Evolutionary conservation across 1,140 invertebrate genomes (phyloP).

Genomic region (Drosophila mojavensis): DNA sequence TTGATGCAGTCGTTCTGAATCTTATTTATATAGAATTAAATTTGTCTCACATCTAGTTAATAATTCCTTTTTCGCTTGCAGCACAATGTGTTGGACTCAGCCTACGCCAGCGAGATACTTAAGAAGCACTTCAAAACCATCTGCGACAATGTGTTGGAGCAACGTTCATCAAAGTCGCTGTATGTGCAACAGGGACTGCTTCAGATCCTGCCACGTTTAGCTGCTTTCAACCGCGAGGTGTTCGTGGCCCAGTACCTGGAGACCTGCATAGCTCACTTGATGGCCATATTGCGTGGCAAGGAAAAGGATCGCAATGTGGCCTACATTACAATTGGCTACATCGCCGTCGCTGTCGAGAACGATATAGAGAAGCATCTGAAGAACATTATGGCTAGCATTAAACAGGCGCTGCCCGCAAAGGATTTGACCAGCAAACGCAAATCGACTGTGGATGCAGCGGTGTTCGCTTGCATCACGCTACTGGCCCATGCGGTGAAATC

Average conservation of each 20-base stretch:
- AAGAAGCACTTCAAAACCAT: slow-evolving; percentile 93
- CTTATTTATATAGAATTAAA: too few relatives aligned
- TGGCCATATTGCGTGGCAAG: slow-evolving; percentile 89
- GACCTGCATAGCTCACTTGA: slow-evolving; percentile 91
- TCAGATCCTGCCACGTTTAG: slow-evolving; percentile 95
- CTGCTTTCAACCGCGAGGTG: slow-evolving; percentile 94
- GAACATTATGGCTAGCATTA: slow-evolving; percentile 94
- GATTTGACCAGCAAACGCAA: slow-evolving; percentile 90
- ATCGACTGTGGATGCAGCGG: slow-evolving; percentile 91
- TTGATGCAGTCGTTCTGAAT: neutral
- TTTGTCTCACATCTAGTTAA: too few relatives aligned
- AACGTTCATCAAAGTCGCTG: slow-evolving; percentile 89
- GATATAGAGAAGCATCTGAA: slow-evolving; percentile 92
- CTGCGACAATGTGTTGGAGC: slow-evolving; percentile 91
- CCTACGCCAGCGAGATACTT: slow-evolving; percentile 93
- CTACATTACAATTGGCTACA: slow-evolving; percentile 95
- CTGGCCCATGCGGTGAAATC: slow-evolving; percentile 93
- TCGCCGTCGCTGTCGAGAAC: slow-evolving; percentile 94
- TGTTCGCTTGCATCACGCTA: slow-evolving; percentile 98
- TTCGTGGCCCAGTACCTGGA: slow-evolving; percentile 92
- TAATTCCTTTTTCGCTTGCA: slow-evolving; percentile 12
- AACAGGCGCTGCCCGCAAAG: slow-evolving; percentile 91
- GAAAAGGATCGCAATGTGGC: slow-evolving; percentile 93
- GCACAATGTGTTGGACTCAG: slow-evolving; percentile 90
- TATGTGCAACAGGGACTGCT: slow-evolving; percentile 95